phyloP scores from a whole-genome alignment of 2,797 vertebrate species.

The Cyprinella venusta region DNA sequence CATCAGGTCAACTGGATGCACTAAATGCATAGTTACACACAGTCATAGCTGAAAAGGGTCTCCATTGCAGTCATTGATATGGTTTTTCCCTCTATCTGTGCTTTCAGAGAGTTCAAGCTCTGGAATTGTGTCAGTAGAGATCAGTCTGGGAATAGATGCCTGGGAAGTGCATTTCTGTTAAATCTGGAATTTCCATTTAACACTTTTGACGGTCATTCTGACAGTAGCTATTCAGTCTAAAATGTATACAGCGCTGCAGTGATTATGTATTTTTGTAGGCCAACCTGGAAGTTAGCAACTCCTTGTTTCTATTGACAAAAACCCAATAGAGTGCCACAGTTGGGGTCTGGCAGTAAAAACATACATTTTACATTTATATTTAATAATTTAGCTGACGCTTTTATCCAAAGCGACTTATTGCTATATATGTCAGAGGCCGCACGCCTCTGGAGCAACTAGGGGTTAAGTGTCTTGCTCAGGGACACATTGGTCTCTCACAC shows the following conservation, averaged over 20 bases:
- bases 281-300: background rate
- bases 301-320: background rate
- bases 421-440: no score
- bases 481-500: no score
- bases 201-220: background rate
- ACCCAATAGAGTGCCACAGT: background rate
- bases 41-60: background rate
- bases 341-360: background rate
- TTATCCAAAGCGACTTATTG: no score
- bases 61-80: background rate
- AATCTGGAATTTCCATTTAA: background rate
- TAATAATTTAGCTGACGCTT: no score
- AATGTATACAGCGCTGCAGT: background rate
- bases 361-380: no score
- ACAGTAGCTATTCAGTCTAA: background rate
- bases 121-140: background rate
- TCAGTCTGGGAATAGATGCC: background rate
- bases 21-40: background rate
- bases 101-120: background rate
- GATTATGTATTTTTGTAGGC: background rate
- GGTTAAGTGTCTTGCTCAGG: no score
- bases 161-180: background rate
- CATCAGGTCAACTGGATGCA: constrained; percentile 5
- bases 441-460: no score
- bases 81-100: background rate